Conservation (phyloP, 2,888 invertebrate genomes). For the Parapristionchus giblindavisi region DNA sequence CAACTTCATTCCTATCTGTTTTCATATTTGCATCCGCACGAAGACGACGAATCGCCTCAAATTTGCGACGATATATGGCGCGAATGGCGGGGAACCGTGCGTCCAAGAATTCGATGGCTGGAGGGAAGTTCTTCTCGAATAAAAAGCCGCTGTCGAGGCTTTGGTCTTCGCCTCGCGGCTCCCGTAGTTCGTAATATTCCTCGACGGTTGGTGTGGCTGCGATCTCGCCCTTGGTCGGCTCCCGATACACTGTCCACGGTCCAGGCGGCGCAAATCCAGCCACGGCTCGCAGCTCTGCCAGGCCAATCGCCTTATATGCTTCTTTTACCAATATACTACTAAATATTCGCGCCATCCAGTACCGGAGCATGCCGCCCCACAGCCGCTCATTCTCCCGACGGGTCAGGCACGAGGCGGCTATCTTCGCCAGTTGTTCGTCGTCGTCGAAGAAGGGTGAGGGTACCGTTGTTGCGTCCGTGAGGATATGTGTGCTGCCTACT, state of each 20-base stretch:
- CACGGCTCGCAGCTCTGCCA: constrained; percentile 1
- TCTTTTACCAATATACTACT: background rate
- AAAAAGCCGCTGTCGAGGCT: background rate
- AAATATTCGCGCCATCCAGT: background rate
- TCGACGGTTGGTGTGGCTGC: constrained; percentile 6
- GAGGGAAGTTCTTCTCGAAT: constrained; percentile 1
- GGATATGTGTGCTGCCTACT: background rate
- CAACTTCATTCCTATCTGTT: constrained; percentile 22
- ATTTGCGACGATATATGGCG: constrained; percentile 8
- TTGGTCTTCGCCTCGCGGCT: background rate
- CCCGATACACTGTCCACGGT: constrained; percentile 3
- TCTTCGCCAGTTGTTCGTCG: constrained; percentile 15
- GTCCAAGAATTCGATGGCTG: constrained; percentile 5
- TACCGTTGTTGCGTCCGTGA: background rate
- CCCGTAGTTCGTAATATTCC: constrained; percentile 8
- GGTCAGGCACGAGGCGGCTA: constrained; percentile 4
- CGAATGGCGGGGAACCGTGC: constrained; percentile 9
- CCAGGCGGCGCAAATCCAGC: background rate
- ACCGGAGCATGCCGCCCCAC: background rate
- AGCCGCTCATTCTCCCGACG: background rate
- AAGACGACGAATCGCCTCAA: constrained; percentile 14
- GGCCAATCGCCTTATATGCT: background rate
- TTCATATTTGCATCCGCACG: background rate
- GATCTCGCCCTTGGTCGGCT: constrained; percentile 10
- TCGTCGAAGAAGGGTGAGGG: background rate